These are phyloP conservation scores for Parauchenoglanis punctatus DNA, from an alignment of 2,797 vertebrate species.

Conservation along the genomic window DNA sequence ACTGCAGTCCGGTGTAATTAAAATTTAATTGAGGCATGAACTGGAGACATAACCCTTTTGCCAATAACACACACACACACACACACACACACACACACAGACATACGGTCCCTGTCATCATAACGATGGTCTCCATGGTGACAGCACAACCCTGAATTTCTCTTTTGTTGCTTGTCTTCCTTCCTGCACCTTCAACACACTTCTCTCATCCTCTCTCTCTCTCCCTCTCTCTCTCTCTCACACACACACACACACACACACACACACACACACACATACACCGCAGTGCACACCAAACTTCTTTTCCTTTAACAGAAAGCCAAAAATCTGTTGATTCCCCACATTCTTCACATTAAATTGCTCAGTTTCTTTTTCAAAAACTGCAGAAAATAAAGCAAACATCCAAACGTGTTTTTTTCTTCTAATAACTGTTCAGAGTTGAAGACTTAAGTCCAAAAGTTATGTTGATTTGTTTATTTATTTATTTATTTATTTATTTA, in stretches of 20 bases:
- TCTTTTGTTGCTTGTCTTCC: constrained; percentile 45
- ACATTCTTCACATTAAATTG: background rate
- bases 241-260: constrained; percentile 12
- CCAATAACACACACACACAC: constrained; percentile 3
- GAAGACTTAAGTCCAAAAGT: background rate
- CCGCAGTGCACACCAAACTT: background rate
- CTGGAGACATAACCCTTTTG: background rate
- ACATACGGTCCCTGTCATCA: constrained; percentile 47
- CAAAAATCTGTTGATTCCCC: background rate
- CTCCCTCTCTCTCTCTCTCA: no score
- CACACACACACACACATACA: constrained; percentile 21
- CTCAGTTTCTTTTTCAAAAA: background rate
- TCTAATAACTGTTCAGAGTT: background rate
- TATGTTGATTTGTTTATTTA: background rate
- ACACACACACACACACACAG: constrained; percentile 11
- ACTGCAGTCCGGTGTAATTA: background rate
- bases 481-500: no score
- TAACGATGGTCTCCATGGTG: constrained; percentile 66
- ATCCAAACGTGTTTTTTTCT: background rate
- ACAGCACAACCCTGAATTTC: constrained; percentile 61
- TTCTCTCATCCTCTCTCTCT: background rate
- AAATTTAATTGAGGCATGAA: background rate
- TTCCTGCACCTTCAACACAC: constrained; percentile 7
- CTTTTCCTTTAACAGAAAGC: background rate
- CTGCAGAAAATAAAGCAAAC: background rate